Base-by-base conservation (phyloP, 2,888 invertebrate genomes). In the Salpingus planirostris region DNA sequence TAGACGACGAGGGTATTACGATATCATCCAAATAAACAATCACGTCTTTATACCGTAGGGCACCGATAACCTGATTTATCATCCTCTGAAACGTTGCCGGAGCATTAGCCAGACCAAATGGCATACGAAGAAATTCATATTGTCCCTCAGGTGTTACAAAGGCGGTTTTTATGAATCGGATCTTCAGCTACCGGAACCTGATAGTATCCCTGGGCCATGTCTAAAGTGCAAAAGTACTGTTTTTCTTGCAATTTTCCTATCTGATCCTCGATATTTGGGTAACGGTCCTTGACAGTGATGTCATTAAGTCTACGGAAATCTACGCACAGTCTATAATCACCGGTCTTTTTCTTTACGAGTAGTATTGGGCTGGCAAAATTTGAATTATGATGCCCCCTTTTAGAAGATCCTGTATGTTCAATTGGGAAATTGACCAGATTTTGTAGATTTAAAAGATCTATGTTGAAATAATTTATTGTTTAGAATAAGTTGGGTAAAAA, bases 111-210 rank as follows among this genome's bases (percentile, higher is more conserved):
- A 39, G 24, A 2, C 39, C 39, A 33, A 39, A 39, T 4, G 36
- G 26, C 26, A 42, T 31, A 7, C 36, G 18, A 13, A 38, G 14
- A 27, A 30, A 44, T 21, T 43, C 42, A 21, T 32, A 43, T n/a
- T 44, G 38, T 2, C 31, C 34, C 26, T 38, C 40, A 1, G 37
- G 44, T 2, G 39, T 42, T 7, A 43, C 31, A 27, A 43, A 43
- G 3, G 35, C 27, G 2, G 40, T 42, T 24, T n/a, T 35, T 35
- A 3, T 12, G 14, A 12, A 40, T 21, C 2, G 40, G 38, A 4
- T 33, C 24, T 28, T 31, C 14, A 2, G 22, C 29, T 7, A 38
- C 23, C 1, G 36, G 29, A 8, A 40, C 31, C 18, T 39, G 37
- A 31, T 43, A 34, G 23, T 29, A 43, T 3, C 43, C 43, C 1